These are phyloP conservation scores for Herpetotheres cachinnans DNA, from an alignment of 2,113 vertebrate species.

Conservation along the genomic window DNA sequence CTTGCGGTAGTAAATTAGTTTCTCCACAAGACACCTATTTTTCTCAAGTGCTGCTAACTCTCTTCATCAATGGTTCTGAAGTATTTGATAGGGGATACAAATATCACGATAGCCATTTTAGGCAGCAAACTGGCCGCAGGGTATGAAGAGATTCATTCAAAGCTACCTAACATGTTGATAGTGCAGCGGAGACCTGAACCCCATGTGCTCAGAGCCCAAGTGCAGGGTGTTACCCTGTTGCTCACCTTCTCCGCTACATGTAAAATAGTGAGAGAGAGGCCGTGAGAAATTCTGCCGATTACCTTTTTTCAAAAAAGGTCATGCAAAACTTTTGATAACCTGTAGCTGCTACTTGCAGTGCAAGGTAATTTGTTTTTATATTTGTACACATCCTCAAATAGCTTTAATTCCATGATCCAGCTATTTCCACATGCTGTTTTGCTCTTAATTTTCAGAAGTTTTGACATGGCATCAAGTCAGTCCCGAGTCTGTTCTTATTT, in stretches of 20 bases:
- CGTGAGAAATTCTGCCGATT: rapidly evolving
- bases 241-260: rapidly evolving
- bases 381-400: rapidly evolving
- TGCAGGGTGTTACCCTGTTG: too few relatives aligned
- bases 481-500: background rate
- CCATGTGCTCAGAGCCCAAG: rapidly evolving
- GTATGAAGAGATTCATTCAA: background rate
- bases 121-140: background rate
- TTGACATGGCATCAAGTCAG: too few relatives aligned
- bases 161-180: rapidly evolving
- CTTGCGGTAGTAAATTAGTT: background rate
- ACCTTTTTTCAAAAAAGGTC: background rate
- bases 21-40: rapidly evolving
- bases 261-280: background rate
- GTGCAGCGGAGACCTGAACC: background rate
- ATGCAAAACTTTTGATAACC: background rate
- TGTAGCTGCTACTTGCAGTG: background rate
- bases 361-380: background rate
- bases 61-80: background rate
- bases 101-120: rapidly evolving
- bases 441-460: background rate
- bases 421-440: background rate
- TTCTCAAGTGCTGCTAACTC: background rate
- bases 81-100: background rate
- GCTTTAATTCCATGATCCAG: background rate